A percentile compares a stretch with the other conserved stretches of the same genome.
Conservation (phyloP, 64 coral and sea anemone species). For the Montipora foliosa region DNA sequence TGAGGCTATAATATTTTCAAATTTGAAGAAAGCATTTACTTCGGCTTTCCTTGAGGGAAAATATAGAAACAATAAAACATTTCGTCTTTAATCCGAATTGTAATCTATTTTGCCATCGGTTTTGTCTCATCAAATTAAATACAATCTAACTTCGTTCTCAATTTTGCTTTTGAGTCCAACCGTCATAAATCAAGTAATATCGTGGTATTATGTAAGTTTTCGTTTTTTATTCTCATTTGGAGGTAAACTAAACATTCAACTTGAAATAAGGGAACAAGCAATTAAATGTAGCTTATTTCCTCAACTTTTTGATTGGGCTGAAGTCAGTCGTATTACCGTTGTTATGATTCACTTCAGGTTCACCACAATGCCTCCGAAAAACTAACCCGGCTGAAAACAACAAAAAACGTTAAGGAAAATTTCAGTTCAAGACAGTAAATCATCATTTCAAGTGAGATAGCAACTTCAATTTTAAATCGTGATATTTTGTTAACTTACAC, state of each 20-base stretch:
- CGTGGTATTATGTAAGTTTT: constrained; percentile 14
- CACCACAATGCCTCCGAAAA: too few species aligned
- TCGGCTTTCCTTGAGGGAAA: neutral
- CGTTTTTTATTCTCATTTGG: constrained; percentile 19
- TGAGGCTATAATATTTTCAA: too few species aligned
- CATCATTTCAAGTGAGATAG: too few species aligned
- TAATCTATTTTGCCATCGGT: too few species aligned
- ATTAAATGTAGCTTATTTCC: neutral
- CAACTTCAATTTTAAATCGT: too few species aligned
- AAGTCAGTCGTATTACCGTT: neutral
- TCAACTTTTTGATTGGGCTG: neutral
- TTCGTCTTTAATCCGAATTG: neutral
- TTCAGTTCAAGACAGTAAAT: too few species aligned
- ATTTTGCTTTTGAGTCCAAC: too few species aligned
- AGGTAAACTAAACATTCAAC: constrained; percentile 3
- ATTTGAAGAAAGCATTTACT: too few species aligned
- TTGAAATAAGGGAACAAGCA: neutral
- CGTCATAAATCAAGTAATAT: constrained; percentile 3
- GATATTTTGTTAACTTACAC: too few species aligned
- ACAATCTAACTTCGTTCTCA: neutral
- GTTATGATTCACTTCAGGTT: too few species aligned
- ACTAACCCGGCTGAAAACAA: too few species aligned
- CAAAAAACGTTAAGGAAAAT: too few species aligned
- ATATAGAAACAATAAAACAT: neutral
- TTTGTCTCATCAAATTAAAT: neutral